Conservation (phyloP, 2,888 invertebrate species). For the Neoascia interrupta region DNA sequence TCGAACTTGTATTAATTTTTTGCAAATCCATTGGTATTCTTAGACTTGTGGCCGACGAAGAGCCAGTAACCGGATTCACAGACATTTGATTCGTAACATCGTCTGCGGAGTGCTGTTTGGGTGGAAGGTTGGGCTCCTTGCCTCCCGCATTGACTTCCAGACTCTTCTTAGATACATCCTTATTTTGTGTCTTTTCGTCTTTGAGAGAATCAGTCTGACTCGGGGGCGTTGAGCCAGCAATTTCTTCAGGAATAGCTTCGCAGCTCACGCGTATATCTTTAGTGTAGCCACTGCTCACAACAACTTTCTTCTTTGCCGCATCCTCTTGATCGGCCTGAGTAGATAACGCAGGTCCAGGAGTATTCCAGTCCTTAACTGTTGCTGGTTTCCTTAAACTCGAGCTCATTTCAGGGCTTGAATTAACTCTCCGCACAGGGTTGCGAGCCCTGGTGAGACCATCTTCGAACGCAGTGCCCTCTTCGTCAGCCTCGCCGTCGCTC, state of each 20-base stretch:
- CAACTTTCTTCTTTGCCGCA: constrained; percentile 80
- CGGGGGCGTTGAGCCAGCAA: constrained; percentile 87
- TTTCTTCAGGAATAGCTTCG: constrained; percentile 95
- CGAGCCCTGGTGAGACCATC: constrained; percentile 82
- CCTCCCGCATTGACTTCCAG: constrained; percentile 4
- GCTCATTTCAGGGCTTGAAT: constrained; percentile 96
- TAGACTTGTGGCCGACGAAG: constrained; percentile 74
- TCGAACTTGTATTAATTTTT: constrained; percentile 78
- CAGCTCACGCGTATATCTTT: constrained; percentile 92
- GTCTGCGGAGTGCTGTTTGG: constrained; percentile 79
- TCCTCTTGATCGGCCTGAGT: constrained; percentile 72
- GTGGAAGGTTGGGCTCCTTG: constrained; percentile 72
- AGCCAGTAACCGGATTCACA: constrained; percentile 74
- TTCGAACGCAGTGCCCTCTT: constrained; percentile 79
- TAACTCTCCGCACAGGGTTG: constrained; percentile 92
- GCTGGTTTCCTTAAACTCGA: constrained; percentile 86
- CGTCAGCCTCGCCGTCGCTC: constrained; percentile 80
- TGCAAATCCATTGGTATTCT: constrained; percentile 73
- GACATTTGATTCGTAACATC: constrained; percentile 74
- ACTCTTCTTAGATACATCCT: constrained; percentile 5
- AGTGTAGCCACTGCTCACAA: constrained; percentile 80
- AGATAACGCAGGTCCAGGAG: constrained; percentile 45
- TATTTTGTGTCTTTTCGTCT: constrained; percentile 65
- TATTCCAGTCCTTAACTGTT: constrained; percentile 40
- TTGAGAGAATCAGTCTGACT: constrained; percentile 79